Evolutionary conservation across 2,888 invertebrate species (phyloP), one percentile per base, ranked within the genome.

Genomic region (Caenorhabditis sp.): DNA sequence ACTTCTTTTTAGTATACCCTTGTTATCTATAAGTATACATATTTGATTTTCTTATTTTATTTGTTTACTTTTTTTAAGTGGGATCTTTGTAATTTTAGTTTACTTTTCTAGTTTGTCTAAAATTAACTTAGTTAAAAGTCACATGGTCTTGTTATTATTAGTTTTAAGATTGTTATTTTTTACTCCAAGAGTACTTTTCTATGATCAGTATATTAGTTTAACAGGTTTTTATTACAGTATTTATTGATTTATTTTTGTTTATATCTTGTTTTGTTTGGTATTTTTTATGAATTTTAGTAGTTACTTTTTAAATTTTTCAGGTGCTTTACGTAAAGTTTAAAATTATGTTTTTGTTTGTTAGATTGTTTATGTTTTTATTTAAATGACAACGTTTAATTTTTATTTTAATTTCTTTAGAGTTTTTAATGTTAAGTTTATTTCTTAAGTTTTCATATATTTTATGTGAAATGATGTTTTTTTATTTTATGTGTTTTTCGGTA

Each of bases 231-330:
- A 81, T 70, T 80, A 72, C 72, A 70, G 65, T 67, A 60, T 72
- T 70, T 76, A 71, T 76, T 72, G 68, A 50, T 70, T 74, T 67
- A 31, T 79, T 54, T 68, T 79, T 66, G 38, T 57, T 50, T 80
- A 62, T 72, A 77, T 81, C 60, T 63, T 80, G 27, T 70, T 59
- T 61, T 64, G 86, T 70, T 82, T 87, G 74, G 70, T 79, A 38
- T 79, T 91, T 87, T 87, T 91, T 89, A 89, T 91, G 67, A 74
- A 76, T 77, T 83, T 77, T 78, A 76, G 70, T 50, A 79, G 80
- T 74, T 79, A 79, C 80, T 81, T 77, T 67, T 75, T 78, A 50
- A 80, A 73, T 73, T 82, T 80, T 76, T 78, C 78, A 26, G 81
- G 81, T 20, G 80, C 78, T 70, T 76, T 82, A 50, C 81, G 81